Percentiles rank a stretch among this genome's conserved stretches.
phyloP scores from a whole-genome alignment of 37 sponge, comb jelly and placozoan species.

The Mnemiopsis leidyi region DNA sequence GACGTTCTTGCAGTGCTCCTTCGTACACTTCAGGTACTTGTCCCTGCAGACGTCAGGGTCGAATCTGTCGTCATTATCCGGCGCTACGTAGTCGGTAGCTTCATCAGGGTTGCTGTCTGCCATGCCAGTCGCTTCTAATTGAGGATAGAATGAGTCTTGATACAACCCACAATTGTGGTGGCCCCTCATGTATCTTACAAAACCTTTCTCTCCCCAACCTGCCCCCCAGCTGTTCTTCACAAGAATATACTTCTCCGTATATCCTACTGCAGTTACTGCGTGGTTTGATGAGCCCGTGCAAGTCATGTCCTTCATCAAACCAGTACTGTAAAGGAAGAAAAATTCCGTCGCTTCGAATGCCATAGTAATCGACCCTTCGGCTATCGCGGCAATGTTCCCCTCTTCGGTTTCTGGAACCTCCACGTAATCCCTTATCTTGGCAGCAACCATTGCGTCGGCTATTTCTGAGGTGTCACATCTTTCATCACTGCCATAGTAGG shows the following conservation, averaged over 20 bases:
- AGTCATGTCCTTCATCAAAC: neutral
- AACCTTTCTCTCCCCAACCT: conserved; percentile 9
- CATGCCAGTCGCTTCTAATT: neutral
- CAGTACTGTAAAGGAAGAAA: neutral
- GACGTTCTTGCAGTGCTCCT: neutral
- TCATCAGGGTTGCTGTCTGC: neutral
- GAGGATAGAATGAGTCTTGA: neutral
- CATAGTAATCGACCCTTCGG: neutral
- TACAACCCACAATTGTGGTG: conserved; percentile 5
- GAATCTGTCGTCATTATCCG: neutral
- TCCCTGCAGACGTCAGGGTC: neutral
- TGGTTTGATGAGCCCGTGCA: neutral
- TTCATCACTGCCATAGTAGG: neutral
- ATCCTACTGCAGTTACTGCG: conserved; percentile 29
- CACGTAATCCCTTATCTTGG: neutral
- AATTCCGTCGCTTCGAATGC: neutral
- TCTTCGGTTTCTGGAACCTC: neutral
- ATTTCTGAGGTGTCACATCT: neutral
- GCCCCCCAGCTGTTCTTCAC: neutral
- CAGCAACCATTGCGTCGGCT: neutral
- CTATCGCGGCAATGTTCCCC: neutral
- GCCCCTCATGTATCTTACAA: neutral
- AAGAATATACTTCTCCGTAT: neutral
- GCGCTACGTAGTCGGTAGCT: neutral
- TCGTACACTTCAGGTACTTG: neutral